Percentiles rank a stretch among this genome's conserved stretches.
phyloP scores from a whole-genome alignment of 2,113 vertebrate species.

The Danionella cerebrum region DNA sequence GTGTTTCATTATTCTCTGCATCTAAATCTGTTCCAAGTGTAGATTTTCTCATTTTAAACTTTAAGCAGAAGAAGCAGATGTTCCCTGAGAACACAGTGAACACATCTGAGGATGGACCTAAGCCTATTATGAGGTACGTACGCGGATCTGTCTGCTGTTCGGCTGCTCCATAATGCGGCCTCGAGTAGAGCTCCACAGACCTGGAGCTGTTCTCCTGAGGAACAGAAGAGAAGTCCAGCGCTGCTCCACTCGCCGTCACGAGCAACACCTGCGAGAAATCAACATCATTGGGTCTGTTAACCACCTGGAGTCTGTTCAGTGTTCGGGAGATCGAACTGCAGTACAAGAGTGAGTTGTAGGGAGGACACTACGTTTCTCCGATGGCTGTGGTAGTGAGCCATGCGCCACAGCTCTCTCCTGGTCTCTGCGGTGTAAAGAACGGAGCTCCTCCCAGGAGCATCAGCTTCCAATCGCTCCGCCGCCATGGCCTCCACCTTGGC shows the following conservation, averaged over 20 bases:
- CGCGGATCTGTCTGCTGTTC: slow-evolving; percentile 59
- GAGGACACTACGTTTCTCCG: slow-evolving; percentile 71
- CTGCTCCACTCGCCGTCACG: slow-evolving; percentile 74
- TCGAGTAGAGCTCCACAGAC: slow-evolving; percentile 71
- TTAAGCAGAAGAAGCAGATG: too few relatives aligned
- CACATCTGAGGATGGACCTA: background rate
- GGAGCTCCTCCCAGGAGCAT: slow-evolving; percentile 50
- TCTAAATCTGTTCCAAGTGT: too few relatives aligned
- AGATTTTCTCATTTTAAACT: too few relatives aligned
- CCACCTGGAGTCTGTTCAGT: too few relatives aligned
- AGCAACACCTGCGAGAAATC: slow-evolving; percentile 61
- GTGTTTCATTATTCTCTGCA: too few relatives aligned
- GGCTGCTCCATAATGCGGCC: slow-evolving; percentile 75
- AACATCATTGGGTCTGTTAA: too few relatives aligned
- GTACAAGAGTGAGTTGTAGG: background rate
- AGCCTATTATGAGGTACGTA: slow-evolving; percentile 42
- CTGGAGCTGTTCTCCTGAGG: slow-evolving; percentile 70
- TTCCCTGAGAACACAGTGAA: too few relatives aligned
- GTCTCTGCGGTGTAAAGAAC: slow-evolving; percentile 63
- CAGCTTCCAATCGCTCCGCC: too few relatives aligned
- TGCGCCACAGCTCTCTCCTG: slow-evolving; percentile 78
- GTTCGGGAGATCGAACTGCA: too few relatives aligned
- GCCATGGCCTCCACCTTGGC: slow-evolving; percentile 21
- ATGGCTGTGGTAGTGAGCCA: slow-evolving; percentile 67
- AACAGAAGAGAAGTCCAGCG: slow-evolving; percentile 60